Percentiles rank a stretch among this genome's conserved stretches.
phyloP scores from a whole-genome alignment of 1,140 invertebrate species.

The Ceratitis capitata region DNA sequence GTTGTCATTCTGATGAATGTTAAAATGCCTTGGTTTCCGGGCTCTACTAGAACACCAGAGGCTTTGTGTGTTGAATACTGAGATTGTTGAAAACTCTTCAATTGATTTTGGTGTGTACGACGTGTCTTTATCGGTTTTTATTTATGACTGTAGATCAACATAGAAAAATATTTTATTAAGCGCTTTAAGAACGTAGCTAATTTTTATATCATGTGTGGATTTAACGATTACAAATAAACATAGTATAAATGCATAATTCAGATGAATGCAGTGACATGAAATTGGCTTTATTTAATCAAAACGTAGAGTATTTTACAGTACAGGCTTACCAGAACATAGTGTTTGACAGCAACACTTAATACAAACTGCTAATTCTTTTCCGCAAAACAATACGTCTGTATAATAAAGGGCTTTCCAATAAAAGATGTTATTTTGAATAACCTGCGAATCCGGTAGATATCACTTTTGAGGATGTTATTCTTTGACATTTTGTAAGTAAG shows the following conservation, averaged over 20 bases:
- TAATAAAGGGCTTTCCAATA: too few relatives aligned
- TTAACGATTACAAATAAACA: slow-evolving; percentile 39
- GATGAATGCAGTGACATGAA: too few relatives aligned
- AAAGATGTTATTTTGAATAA: too few relatives aligned
- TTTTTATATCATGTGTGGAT: slow-evolving; percentile 48
- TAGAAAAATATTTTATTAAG: slow-evolving; percentile 32
- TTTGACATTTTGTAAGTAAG: too few relatives aligned
- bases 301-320: too few relatives aligned
- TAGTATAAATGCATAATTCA: slow-evolving; percentile 38
- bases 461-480: too few relatives aligned
- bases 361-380: too few relatives aligned
- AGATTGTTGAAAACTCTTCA: slow-evolving; percentile 47
- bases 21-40: slow-evolving; percentile 45
- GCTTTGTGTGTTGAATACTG: slow-evolving; percentile 51
- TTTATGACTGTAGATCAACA: slow-evolving; percentile 45
- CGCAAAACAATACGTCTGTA: too few relatives aligned
- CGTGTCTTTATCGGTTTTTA: slow-evolving; percentile 58
- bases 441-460: too few relatives aligned
- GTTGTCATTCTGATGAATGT: too few relatives aligned
- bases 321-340: neutral
- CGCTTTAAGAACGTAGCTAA: slow-evolving; percentile 41
- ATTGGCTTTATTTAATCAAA: too few relatives aligned
- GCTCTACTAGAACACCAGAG: slow-evolving; percentile 51
- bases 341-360: too few relatives aligned
- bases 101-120: slow-evolving; percentile 54